Base-by-base conservation (phyloP, 2,888 invertebrate genomes). In the Polietes domitor region DNA sequence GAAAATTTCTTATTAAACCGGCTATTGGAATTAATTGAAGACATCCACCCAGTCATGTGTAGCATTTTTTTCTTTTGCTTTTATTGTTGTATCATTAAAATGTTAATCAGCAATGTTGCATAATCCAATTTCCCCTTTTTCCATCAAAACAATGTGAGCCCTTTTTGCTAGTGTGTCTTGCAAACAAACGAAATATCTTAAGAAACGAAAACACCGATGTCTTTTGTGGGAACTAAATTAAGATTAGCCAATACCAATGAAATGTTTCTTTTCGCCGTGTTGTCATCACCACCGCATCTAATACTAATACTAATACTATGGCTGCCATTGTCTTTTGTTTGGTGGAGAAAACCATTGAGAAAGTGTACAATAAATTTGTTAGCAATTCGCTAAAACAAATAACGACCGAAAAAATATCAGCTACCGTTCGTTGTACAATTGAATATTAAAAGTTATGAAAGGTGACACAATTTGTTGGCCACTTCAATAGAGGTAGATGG, bases 341-440 rank as follows among this genome's bases (percentile, higher is more conserved):
- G 37, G 1, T 3, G 10, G 37, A 12, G 37, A 9, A 32, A 72
- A 72, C 28, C 19, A 19, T 28, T 68, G 75, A 75, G 65, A 75
- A 65, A 75, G 65, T 75, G 9, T 53, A 15, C 41, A 41, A 41
- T 70, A 72, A 72, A 37, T 70, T 79, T 74, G 26, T 58, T 70
- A 83, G 73, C 78, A 70, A 53, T 61, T 53, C 73, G 79, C 68
- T 79, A 77, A 83, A 82, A 61, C 24, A 63, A 37, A 37, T 5
- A 32, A 32, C 32, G 10, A 9, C 37, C 7, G 37, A 37, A 37
- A 37, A 7, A 37, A 7, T 3, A 10, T 3, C 68, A 26, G 12
- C 12, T 41, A 61, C 10, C 19, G 26, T 68, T 61, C 28, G 43
- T 75, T 70, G 61, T 58, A 61, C 70, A 77, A 68, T 43, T 71